These are phyloP conservation scores for Polyodon spathula DNA, from an alignment of 2,113 vertebrate species.

Conservation along the genomic window DNA sequence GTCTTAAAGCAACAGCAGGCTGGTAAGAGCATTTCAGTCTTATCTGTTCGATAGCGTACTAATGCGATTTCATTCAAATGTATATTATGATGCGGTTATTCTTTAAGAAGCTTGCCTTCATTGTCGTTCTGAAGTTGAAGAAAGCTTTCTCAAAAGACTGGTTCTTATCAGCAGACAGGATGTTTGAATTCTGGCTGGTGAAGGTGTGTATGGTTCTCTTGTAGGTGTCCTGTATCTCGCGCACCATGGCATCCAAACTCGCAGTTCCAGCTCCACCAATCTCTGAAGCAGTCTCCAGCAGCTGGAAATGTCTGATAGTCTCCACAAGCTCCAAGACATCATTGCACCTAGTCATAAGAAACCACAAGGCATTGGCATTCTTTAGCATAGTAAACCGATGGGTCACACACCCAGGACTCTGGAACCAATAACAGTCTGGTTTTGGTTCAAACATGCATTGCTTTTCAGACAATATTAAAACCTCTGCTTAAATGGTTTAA, in stretches of 20 bases:
- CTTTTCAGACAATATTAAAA: no score
- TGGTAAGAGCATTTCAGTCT: no score
- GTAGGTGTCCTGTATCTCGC: slow-evolving; percentile 21
- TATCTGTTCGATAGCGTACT: no score
- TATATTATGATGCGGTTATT: no score
- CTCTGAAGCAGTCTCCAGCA: slow-evolving; percentile 12
- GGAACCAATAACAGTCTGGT: no score
- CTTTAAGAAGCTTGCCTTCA: slow-evolving; percentile 19
- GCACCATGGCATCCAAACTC: slow-evolving; percentile 19
- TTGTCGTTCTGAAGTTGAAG: slow-evolving; percentile 21
- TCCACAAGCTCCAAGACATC: slow-evolving; percentile 23
- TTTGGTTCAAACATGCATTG: no score
- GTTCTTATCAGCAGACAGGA: slow-evolving; percentile 14
- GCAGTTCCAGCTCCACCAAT: slow-evolving; percentile 20
- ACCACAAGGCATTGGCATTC: not conserved
- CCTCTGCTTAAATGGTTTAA: no score
- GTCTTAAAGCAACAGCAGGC: no score
- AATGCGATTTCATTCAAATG: no score
- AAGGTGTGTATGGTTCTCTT: slow-evolving; percentile 14
- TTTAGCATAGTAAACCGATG: no score
- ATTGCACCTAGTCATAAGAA: slow-evolving; percentile 14
- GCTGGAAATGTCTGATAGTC: slow-evolving; percentile 21
- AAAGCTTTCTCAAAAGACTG: slow-evolving; percentile 20
- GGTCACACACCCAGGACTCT: no score
- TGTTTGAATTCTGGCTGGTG: slow-evolving; percentile 15